phyloP scores from a whole-genome alignment of 2,888 invertebrate species.

The Candidula unifasciata region DNA sequence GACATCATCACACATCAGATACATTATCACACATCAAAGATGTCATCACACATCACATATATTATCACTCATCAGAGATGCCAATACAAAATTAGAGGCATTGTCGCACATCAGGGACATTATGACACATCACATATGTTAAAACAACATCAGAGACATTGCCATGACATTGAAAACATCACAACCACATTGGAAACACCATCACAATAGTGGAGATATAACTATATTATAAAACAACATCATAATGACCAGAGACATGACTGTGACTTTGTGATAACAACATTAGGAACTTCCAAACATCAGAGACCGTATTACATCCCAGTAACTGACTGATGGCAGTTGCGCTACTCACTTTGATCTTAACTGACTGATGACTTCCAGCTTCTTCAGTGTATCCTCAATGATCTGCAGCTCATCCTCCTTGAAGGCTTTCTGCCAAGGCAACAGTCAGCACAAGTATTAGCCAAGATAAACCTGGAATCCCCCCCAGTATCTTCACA shows the following conservation, averaged over 20 bases:
- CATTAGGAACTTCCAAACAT: too few relatives aligned
- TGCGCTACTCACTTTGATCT: slow-evolving; percentile 70
- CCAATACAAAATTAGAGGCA: too few relatives aligned
- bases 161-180: too few relatives aligned
- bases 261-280: too few relatives aligned
- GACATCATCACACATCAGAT: too few relatives aligned
- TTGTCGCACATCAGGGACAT: too few relatives aligned
- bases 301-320: background rate
- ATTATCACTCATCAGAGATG: too few relatives aligned
- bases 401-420: slow-evolving; percentile 84
- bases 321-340: background rate
- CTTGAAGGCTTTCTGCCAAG: slow-evolving; percentile 77
- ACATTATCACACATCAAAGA: too few relatives aligned
- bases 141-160: too few relatives aligned
- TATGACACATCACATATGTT: too few relatives aligned
- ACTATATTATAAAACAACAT: background rate
- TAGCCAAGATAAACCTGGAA: background rate
- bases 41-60: too few relatives aligned
- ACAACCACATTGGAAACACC: too few relatives aligned
- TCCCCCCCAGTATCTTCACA: background rate
- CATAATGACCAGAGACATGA: background rate
- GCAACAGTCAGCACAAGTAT: slow-evolving; percentile 35
- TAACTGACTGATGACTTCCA: slow-evolving; percentile 83
- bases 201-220: background rate
- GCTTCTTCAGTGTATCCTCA: slow-evolving; percentile 82